Base-by-base conservation (phyloP, 2,113 vertebrate genomes). In the Pomatorhinus ruficollis region DNA sequence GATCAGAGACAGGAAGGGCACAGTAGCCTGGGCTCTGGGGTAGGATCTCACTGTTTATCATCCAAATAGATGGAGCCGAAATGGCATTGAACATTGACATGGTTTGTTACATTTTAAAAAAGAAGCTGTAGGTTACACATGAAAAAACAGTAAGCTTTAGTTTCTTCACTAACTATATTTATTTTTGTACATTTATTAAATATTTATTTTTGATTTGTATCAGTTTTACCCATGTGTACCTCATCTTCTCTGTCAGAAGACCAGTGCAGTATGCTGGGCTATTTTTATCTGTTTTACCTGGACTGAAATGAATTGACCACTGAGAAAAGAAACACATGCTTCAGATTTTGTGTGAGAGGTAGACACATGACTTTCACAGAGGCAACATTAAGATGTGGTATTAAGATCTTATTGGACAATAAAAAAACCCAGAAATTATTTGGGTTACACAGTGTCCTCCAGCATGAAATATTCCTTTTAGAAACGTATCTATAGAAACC, bases 241-340 rank as follows among this genome's bases (percentile, higher is more conserved):
- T 78, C 45, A 69, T 61, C 22, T 83, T 74, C 53, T 20, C 7
- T 35, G 17, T 18, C 20, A 71, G 47, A 54, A 69, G 44, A 80
- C 3, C 21, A 83, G 5, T 33, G 54, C 7, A 70, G 25, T 42
- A 31, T 0, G 0, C 6, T 77, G 22, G 74, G 12, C 5, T 57
- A 27, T 61, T 89, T 93, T 44, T 33, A 71, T 18, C 13, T 71
- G 7, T 39, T 89, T 39, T 89, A 56, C 13, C n/a, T 40, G 11
- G 23, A 11, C 15, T 3, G 52, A 83, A 83, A 42, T n/a, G 71
- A 52, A 30, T 42, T 40, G 35, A 63, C 7, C 15, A 42, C 37
- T 50, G 28, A 83, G 18, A 6, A 89, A 85, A 85, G 30, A 75
- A 57, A 24, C 12, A 42, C 1, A 8, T 1, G 0, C 63, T 92